A percentile compares a stretch with the other conserved stretches of the same genome.
Conservation (phyloP, 2,888 invertebrate genomes). For the Pollenia angustigena region DNA sequence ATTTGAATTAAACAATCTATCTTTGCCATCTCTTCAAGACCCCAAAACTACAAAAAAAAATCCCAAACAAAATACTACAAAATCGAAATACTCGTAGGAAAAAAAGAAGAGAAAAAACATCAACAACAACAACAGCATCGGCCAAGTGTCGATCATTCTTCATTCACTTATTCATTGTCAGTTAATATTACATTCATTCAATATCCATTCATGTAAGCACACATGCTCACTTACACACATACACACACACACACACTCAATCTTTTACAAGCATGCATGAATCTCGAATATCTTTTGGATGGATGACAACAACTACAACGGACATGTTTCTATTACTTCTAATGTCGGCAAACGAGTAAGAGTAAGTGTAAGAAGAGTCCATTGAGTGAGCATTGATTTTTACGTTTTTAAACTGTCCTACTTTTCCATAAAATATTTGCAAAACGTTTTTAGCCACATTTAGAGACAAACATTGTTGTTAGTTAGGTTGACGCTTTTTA, state of each 20-base stretch:
- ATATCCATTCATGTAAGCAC: slow-evolving; percentile 38
- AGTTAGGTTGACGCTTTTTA: slow-evolving; percentile 62
- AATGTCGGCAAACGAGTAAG: neutral
- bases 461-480: slow-evolving; percentile 74
- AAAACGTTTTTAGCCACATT: slow-evolving; percentile 79
- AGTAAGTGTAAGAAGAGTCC: slow-evolving; percentile 13
- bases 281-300: neutral
- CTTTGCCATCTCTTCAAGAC: slow-evolving; percentile 53
- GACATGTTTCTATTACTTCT: slow-evolving; percentile 47
- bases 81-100: neutral
- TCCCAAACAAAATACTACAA: neutral
- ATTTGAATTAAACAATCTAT: slow-evolving; percentile 68
- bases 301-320: slow-evolving; percentile 13
- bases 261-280: neutral
- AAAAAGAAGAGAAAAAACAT: neutral
- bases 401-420: slow-evolving; percentile 80
- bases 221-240: slow-evolving; percentile 3
- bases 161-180: slow-evolving; percentile 68
- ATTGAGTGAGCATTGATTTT: slow-evolving; percentile 75
- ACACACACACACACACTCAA: neutral
- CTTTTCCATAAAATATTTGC: slow-evolving; percentile 82
- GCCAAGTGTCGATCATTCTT: slow-evolving; percentile 63
- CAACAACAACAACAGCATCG: slow-evolving; percentile 25
- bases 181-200: slow-evolving; percentile 64
- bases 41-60: slow-evolving; percentile 18